Conservation (phyloP, 2,888 invertebrate genomes). For the Dioctria linearis region DNA sequence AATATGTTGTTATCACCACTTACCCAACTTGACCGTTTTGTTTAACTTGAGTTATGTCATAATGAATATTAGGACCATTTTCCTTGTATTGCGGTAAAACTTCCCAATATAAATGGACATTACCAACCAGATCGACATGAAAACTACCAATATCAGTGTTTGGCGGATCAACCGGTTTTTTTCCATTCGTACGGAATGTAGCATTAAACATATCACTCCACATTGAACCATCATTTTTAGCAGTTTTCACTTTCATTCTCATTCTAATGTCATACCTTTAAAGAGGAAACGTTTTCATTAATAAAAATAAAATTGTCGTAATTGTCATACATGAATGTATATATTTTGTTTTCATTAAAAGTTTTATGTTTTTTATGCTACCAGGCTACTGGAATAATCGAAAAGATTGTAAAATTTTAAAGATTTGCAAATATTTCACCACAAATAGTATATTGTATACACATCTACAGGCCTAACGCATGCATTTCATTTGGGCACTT, state of each 20-base stretch:
- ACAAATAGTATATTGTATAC: too few relatives aligned
- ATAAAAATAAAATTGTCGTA: slow-evolving; percentile 51
- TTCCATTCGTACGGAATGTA: slow-evolving; percentile 74
- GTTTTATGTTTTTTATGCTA: too few relatives aligned
- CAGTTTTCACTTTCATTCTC: slow-evolving; percentile 75
- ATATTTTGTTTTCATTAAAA: not conserved
- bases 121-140: slow-evolving; percentile 75
- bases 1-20: slow-evolving; percentile 58
- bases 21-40: slow-evolving; percentile 63
- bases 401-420: too few relatives aligned
- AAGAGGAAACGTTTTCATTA: slow-evolving; percentile 62
- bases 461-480: too few relatives aligned
- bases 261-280: slow-evolving; percentile 80
- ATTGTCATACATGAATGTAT: not conserved
- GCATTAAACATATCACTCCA: slow-evolving; percentile 81
- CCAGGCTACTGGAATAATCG: too few relatives aligned
- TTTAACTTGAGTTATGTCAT: slow-evolving; percentile 73
- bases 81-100: slow-evolving; percentile 78
- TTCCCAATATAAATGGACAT: slow-evolving; percentile 86
- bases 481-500: too few relatives aligned
- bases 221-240: slow-evolving; percentile 73
- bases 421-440: too few relatives aligned
- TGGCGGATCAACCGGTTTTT: slow-evolving; percentile 78
- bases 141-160: slow-evolving; percentile 82
- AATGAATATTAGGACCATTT: slow-evolving; percentile 83